phyloP scores from a whole-genome alignment of 2,888 invertebrate genomes.

The Ypsolopha scabrella region DNA sequence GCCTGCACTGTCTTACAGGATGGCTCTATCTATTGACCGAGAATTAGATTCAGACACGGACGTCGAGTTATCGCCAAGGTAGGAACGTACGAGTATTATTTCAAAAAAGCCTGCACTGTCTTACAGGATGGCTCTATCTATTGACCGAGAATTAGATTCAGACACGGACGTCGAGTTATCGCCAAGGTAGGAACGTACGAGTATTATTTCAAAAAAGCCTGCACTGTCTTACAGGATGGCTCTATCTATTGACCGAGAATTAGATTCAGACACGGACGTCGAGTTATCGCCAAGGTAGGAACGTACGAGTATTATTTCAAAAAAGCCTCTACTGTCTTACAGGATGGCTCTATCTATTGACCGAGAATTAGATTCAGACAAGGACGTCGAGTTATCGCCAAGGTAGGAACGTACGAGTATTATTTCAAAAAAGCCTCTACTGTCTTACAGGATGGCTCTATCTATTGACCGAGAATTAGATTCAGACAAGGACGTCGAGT shows the following conservation, averaged over 20 bases:
- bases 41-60: conserved; percentile 57
- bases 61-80: conserved; percentile 32
- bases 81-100: no score
- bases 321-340: conserved; percentile 41
- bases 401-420: no score
- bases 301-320: no score
- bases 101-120: conserved; percentile 47
- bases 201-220: conserved; percentile 47
- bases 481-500: conserved; percentile 58
- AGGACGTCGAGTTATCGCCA: conserved; percentile 45
- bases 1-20: conserved; percentile 42
- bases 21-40: conserved; percentile 37
- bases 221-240: conserved; percentile 41
- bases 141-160: conserved; percentile 47
- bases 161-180: conserved; percentile 54
- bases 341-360: conserved; percentile 41
- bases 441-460: conserved; percentile 42
- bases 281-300: conserved; percentile 23
- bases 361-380: conserved; percentile 51
- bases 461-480: conserved; percentile 42
- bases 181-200: conserved; percentile 10
- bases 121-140: conserved; percentile 34
- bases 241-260: conserved; percentile 37
- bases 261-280: conserved; percentile 58
- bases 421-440: conserved; percentile 42